Evolutionary conservation across 1,140 invertebrate species (phyloP), one percentile per base, ranked within the genome.

Genomic region (Charaxes varanes): DNA sequence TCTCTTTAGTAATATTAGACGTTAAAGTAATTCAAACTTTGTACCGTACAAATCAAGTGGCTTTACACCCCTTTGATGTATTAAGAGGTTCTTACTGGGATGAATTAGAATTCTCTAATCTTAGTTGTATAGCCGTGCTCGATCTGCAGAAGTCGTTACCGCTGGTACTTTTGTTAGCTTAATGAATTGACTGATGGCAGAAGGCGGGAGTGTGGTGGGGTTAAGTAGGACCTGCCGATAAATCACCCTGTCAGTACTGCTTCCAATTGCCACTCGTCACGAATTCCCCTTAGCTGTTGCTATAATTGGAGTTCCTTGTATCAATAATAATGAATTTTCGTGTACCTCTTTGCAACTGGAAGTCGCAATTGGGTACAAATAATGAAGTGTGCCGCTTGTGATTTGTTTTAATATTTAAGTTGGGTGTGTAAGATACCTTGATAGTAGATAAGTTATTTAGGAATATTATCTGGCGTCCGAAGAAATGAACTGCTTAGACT

Each of bases 141-240:
- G 35, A 41, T 56, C 58, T 62, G 41, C 62, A 61, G 59, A 71
- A 73, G 68, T 78, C 73, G 67, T 79, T 81, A 81, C 72, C 50
- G 56, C 44, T 63, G 53, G 67, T 74, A 78, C 72, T 81, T n/a
- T 74, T 79, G 74, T 79, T 74, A 70, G 62, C 63, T 70, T 81
- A 81, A 79, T 79, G 77, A 79, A 79, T 81, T 77, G 77, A 81
- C 72, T 74, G 77, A 81, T 78, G 77, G 64, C 62, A 66, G 54
- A 68, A 62, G 62, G 50, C 64, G 62, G 61, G 61, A 72, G 70
- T 67, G 69, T 70, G 70, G 68, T 73, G 62, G 77, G 72, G 74
- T 79, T 81, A 76, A 81, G 72, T 72, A 72, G 63, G 56, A 70
- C 58, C 58, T 66, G 53, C 69, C 73, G 72, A 81, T 81, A 76